phyloP scores from a whole-genome alignment of 2,797 vertebrate genomes.

The Danionella dracula region DNA sequence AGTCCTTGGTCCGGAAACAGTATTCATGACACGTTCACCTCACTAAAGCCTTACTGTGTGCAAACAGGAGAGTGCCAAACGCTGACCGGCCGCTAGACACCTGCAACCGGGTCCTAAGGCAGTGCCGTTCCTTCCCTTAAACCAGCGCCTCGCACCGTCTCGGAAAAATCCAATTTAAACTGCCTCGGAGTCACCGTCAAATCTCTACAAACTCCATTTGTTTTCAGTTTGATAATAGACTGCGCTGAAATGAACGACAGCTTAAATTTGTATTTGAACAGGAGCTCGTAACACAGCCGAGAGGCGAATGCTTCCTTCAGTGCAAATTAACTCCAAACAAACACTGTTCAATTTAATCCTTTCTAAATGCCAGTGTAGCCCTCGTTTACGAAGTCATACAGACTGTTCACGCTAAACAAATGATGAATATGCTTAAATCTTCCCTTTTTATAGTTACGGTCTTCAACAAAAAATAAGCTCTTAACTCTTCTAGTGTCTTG shows the following conservation, averaged over 20 bases:
- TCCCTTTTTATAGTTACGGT: background rate
- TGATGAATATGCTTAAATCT: background rate
- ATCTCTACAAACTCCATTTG: conserved; percentile 37
- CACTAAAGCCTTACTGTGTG: conserved; percentile 9
- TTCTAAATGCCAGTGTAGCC: conserved; percentile 14
- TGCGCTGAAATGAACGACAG: conserved; percentile 19
- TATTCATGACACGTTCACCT: conserved; percentile 17
- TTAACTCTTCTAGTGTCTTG: background rate
- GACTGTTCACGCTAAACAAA: background rate
- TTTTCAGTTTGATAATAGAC: conserved; percentile 29
- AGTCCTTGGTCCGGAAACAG: conserved; percentile 38
- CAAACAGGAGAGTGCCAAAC: conserved; percentile 25
- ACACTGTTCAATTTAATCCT: conserved; percentile 16
- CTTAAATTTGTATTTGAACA: conserved; percentile 25
- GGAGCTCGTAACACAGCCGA: conserved; percentile 31
- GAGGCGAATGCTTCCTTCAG: conserved; percentile 11
- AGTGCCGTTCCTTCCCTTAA: conserved; percentile 23
- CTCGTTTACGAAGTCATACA: background rate
- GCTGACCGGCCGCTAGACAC: conserved; percentile 6
- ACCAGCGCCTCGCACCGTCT: conserved; percentile 25
- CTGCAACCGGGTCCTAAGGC: conserved; percentile 32
- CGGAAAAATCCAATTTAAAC: conserved; percentile 44
- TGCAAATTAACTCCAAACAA: conserved; percentile 37
- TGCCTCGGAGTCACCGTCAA: conserved; percentile 45
- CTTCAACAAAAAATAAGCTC: background rate